Evolutionary conservation across 2,888 invertebrate species (phyloP), one percentile per base, ranked within the genome.

Genomic region (Drosophila birchii): DNA sequence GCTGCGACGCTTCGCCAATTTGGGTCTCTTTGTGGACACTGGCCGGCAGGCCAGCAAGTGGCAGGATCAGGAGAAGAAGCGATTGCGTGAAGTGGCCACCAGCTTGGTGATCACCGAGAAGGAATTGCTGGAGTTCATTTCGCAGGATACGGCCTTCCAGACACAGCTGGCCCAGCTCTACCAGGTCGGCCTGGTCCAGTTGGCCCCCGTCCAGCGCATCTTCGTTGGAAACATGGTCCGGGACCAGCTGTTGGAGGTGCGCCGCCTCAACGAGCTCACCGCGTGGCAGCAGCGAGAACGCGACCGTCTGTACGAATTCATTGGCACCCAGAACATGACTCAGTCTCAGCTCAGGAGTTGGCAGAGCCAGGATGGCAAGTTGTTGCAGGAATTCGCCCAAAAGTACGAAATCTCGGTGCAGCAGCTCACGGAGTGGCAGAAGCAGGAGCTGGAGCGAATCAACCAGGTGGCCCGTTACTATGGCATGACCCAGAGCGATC

Each of bases 301-400:
- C 4, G 91, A 92, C 79, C 92, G 91, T 5, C 78, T 92, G 0
- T 92, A 91, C 66, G 82, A 80, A 4, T 79, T 92, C 32, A 91
- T 92, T 23, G 82, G 85, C 44, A 88, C 83, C n/a, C 91, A 91
- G 47, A 91, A 87, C 55, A 90, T 90, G 66, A 86, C 75, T 0
- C 61, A 81, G 16, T 80, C 80, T 2, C 87, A 90, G 36, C 63
- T 92, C 26, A 78, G 63, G 4, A 80, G 81, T 11, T 91, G 91
- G 92, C 92, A 92, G 63, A 89, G 77, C 5, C 86, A 90, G 59
- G 87, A 87, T 39, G 76, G 75, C 3, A 60, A 80, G 43, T 63
- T 81, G 26, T 62, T 91, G 7, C 80, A 80, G 20, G 69, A 78
- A 7, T 68, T 90, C 7, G 89, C 91, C 0, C 67, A 71, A 5